Percentiles rank a stretch among this genome's conserved stretches.
phyloP scores from a whole-genome alignment of 1,140 invertebrate species.

The Wasmannia auropunctata region DNA sequence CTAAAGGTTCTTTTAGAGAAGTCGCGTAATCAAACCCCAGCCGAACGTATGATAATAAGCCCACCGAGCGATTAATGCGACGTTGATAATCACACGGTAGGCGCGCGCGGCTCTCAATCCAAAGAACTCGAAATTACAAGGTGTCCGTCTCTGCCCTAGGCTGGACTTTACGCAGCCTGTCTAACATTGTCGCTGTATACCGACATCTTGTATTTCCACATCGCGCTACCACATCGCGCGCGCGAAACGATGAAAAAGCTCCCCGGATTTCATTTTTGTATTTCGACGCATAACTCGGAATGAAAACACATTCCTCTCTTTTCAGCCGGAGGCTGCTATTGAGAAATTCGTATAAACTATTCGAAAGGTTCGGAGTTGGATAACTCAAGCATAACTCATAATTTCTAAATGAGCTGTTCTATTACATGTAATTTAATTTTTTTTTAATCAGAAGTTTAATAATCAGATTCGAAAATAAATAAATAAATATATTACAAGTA shows the following conservation, averaged over 20 bases:
- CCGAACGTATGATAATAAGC: constrained; percentile 56
- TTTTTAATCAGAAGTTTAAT: neutral
- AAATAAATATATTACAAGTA: neutral
- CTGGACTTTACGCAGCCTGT: constrained; percentile 45
- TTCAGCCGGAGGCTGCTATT: neutral
- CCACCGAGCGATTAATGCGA: constrained; percentile 55
- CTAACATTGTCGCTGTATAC: constrained; percentile 54
- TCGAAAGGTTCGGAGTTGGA: neutral
- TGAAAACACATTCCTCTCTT: neutral
- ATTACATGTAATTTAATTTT: neutral
- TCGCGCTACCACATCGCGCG: constrained; percentile 46
- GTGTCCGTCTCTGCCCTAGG: constrained; percentile 51
- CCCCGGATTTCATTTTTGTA: neutral
- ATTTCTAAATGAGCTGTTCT: neutral
- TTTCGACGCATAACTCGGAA: neutral
- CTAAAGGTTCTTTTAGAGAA: constrained; percentile 44
- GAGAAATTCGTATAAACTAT: neutral
- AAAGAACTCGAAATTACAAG: constrained; percentile 56
- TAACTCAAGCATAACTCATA: neutral
- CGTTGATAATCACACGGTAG: constrained; percentile 60
- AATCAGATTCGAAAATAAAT: neutral
- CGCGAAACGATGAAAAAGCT: neutral
- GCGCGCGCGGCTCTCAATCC: constrained; percentile 56
- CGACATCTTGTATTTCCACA: constrained; percentile 46
- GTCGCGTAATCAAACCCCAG: constrained; percentile 54